These are phyloP conservation scores for Sebastes ruberrimus DNA, from an alignment of 2,797 vertebrate species.

Conservation along the genomic window DNA sequence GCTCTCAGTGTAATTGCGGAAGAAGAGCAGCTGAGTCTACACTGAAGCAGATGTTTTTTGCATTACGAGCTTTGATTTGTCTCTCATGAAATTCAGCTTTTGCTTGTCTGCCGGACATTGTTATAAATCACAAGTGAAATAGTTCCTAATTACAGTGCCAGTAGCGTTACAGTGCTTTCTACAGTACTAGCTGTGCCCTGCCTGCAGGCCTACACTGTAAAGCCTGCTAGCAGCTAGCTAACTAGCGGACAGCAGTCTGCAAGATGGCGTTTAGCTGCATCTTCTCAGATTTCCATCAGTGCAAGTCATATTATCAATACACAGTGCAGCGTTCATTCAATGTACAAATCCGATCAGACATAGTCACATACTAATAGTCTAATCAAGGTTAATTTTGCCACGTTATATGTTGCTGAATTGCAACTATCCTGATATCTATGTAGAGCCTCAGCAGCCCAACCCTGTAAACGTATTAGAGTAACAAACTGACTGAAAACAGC, in stretches of 20 bases:
- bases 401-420: slow-evolving; percentile 1
- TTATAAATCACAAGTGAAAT: not conserved
- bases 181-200: slow-evolving; percentile 44
- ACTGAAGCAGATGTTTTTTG: slow-evolving; percentile 32
- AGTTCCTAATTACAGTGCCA: not conserved
- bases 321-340: not conserved
- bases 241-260: slow-evolving; percentile 84
- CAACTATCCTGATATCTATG: not conserved
- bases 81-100: not conserved
- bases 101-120: not conserved
- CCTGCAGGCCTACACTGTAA: slow-evolving; percentile 64
- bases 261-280: slow-evolving; percentile 94
- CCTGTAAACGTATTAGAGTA: not conserved
- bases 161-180: not conserved
- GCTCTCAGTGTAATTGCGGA: slow-evolving; percentile 73
- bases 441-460: not conserved
- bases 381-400: not conserved
- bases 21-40: slow-evolving; percentile 70
- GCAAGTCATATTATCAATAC: slow-evolving; percentile 59
- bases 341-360: not conserved
- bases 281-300: slow-evolving; percentile 75
- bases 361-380: not conserved
- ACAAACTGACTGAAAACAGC: slow-evolving; percentile 35
- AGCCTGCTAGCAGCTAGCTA: slow-evolving; percentile 74
- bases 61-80: not conserved